phyloP scores from a whole-genome alignment of 1,140 invertebrate genomes.

The Ceratitis capitata region DNA sequence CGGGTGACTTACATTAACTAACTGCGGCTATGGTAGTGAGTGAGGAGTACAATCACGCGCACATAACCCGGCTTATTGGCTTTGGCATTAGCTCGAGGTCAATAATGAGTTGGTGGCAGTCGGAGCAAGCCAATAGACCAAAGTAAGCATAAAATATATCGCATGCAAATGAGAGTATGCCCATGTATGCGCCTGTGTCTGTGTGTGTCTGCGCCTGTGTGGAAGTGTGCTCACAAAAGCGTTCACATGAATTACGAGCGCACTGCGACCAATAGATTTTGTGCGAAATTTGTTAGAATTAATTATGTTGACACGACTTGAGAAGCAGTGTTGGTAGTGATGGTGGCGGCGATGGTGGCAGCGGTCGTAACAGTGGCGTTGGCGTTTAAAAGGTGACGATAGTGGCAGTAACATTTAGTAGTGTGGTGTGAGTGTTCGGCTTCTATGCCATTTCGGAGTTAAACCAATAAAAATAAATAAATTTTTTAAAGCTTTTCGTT shows the following conservation, averaged over 20 bases:
- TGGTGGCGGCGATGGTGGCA: neutral
- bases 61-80: constrained; percentile 14
- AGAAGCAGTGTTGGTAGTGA: neutral
- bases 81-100: constrained; percentile 9
- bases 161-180: neutral
- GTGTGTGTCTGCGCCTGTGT: neutral
- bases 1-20: constrained; percentile 10
- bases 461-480: constrained; percentile 24
- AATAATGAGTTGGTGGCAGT: neutral
- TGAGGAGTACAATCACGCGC: too few species aligned
- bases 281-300: constrained; percentile 31
- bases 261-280: constrained; percentile 26
- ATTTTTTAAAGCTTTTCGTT: too few species aligned
- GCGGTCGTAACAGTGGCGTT: neutral
- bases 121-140: neutral
- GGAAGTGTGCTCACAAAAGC: neutral
- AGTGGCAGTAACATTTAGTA: neutral
- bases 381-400: neutral
- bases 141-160: neutral
- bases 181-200: neutral
- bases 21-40: neutral
- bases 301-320: constrained; percentile 24
- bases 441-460: neutral
- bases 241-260: constrained; percentile 29
- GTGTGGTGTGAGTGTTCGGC: too few species aligned